phyloP scores from a whole-genome alignment of 2,797 vertebrate species.

The Notamacropus eugenii region DNA sequence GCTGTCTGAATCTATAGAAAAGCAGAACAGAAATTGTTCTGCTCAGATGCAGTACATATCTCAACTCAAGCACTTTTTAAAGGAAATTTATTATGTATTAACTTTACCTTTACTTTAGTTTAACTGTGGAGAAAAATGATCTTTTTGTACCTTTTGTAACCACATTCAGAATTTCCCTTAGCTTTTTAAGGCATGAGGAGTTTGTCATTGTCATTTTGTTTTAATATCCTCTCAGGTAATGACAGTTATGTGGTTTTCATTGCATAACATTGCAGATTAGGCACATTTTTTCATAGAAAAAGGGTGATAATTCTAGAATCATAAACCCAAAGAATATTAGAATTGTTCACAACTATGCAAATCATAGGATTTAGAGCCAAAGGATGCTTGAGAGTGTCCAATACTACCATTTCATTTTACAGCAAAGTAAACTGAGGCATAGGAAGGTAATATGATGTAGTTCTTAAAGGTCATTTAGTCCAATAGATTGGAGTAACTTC shows the following conservation, averaged over 20 bases:
- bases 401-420: neutral
- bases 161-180: slow-evolving; percentile 58
- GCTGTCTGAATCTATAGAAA: slow-evolving; percentile 57
- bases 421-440: neutral
- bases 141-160: slow-evolving; percentile 58
- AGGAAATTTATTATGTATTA: slow-evolving; percentile 47
- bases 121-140: neutral
- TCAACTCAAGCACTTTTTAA: slow-evolving; percentile 41
- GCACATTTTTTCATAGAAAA: neutral
- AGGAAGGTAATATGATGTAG: neutral
- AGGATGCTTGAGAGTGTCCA: neutral
- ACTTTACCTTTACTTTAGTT: slow-evolving; percentile 35
- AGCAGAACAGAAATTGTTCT: slow-evolving; percentile 49
- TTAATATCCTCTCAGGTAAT: neutral
- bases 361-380: neutral
- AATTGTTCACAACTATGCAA: neutral
- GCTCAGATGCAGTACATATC: slow-evolving; percentile 44
- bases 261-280: slow-evolving; percentile 11
- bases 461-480: neutral
- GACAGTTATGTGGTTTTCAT: neutral
- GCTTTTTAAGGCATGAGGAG: neutral
- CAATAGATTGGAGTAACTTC: neutral
- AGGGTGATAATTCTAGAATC: neutral
- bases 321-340: neutral
- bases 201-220: neutral